A percentile compares a stretch with the other conserved stretches of the same genome.
These are phyloP conservation scores for Apis laboriosa DNA, from an alignment of 1,140 invertebrate species.

Conservation along the genomic window DNA sequence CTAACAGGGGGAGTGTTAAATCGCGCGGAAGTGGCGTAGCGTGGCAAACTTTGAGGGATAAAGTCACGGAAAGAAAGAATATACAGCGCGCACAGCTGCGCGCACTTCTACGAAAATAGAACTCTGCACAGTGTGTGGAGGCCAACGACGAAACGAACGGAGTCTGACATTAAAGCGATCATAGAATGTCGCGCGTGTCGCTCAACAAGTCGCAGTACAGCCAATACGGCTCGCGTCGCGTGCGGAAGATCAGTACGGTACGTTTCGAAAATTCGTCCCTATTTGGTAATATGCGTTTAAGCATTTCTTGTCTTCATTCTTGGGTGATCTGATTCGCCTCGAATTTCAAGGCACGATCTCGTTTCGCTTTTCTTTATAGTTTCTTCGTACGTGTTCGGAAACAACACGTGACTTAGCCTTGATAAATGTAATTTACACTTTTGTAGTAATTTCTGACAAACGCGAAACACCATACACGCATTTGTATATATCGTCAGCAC, in stretches of 20 bases:
- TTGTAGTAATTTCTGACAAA: not conserved
- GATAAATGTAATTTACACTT: slow-evolving; percentile 49
- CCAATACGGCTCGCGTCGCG: slow-evolving; percentile 79
- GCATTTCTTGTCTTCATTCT: not conserved
- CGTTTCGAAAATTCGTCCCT: slow-evolving; percentile 53
- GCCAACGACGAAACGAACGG: slow-evolving; percentile 32
- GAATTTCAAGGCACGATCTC: not conserved
- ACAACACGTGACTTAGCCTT: slow-evolving; percentile 61
- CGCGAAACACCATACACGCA: not conserved
- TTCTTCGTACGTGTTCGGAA: slow-evolving; percentile 19
- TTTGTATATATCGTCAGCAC: not conserved
- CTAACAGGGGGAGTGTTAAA: slow-evolving; percentile 27
- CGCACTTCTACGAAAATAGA: slow-evolving; percentile 62
- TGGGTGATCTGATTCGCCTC: slow-evolving; percentile 9
- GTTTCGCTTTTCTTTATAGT: too few relatives aligned
- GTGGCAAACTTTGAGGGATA: slow-evolving; percentile 20
- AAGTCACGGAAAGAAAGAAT: slow-evolving; percentile 23
- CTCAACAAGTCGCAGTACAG: slow-evolving; percentile 80
- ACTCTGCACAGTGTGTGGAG: slow-evolving; percentile 42
- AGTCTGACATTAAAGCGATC: slow-evolving; percentile 60
- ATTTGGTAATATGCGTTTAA: slow-evolving; percentile 2
- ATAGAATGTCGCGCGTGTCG: slow-evolving; percentile 79
- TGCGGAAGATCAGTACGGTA: slow-evolving; percentile 81
- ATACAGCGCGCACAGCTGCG: slow-evolving; percentile 52
- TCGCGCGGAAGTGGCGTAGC: slow-evolving; percentile 12